These are phyloP conservation scores for Saccopteryx leptura DNA, from an alignment of 2,113 vertebrate species.

Conservation along the genomic window DNA sequence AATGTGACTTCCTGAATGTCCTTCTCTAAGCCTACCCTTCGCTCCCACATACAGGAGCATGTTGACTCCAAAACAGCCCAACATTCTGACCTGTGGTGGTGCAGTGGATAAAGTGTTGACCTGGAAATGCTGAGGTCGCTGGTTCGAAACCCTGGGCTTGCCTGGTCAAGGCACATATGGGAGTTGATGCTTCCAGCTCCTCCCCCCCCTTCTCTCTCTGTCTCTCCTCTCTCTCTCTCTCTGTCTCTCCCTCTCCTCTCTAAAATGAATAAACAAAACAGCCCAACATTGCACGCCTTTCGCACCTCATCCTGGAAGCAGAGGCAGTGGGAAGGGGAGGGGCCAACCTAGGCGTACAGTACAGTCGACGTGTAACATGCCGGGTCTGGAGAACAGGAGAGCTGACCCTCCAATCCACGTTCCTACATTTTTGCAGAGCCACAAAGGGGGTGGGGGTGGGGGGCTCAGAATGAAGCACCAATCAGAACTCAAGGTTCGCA, in stretches of 20 bases:
- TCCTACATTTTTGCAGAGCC: background rate
- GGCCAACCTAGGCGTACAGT: no score
- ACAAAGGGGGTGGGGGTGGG: background rate
- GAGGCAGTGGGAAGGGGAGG: background rate
- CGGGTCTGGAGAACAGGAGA: background rate
- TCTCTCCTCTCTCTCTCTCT: no score
- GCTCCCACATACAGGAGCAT: background rate
- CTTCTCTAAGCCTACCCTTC: background rate
- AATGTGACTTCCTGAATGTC: background rate
- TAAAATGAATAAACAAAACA: no score
- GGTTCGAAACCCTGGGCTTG: no score
- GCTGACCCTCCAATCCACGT: no score
- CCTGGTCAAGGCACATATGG: no score
- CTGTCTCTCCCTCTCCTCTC: no score
- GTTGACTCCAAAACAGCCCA: background rate
- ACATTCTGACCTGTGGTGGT: no score
- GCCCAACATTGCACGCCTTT: background rate
- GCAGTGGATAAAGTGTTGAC: no score
- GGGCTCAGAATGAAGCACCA: background rate
- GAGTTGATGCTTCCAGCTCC: no score
- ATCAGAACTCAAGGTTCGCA: rapidly evolving
- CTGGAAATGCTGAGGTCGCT: no score
- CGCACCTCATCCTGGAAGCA: background rate
- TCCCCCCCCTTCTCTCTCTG: no score
- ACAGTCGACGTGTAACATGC: background rate